Evolutionary conservation across 2,888 invertebrate species (phyloP).

Genomic region (Melanophora roralis): DNA sequence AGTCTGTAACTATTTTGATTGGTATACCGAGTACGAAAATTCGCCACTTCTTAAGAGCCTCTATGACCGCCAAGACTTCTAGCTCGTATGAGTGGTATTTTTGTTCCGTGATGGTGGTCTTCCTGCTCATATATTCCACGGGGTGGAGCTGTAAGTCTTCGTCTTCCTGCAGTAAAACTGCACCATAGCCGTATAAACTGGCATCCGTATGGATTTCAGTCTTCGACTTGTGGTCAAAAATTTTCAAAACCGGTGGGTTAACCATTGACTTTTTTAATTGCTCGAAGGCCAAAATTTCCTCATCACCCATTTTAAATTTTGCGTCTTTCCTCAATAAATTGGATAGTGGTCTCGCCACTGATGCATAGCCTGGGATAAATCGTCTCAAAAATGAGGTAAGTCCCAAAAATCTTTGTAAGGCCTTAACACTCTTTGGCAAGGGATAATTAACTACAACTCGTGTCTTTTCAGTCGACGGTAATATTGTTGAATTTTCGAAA

Average conservation of each 20-base stretch:
- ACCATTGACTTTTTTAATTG: constrained; percentile 5
- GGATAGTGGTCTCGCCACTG: neutral
- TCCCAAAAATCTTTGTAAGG: neutral
- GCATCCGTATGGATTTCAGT: constrained; percentile 51
- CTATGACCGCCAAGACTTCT: constrained; percentile 33
- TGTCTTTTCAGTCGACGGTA: constrained; percentile 1
- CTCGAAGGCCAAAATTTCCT: constrained; percentile 43
- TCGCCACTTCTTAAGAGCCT: constrained; percentile 39
- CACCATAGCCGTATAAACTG: constrained; percentile 49
- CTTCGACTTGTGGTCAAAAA: neutral
- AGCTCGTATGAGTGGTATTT: too few relatives aligned
- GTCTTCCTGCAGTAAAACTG: constrained; percentile 47
- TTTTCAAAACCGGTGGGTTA: too few relatives aligned
- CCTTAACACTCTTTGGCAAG: neutral
- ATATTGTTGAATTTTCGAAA: constrained; percentile 13
- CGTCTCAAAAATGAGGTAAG: too few relatives aligned
- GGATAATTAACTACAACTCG: constrained; percentile 35
- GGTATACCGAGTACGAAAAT: constrained; percentile 32
- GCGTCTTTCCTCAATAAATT: constrained; percentile 49
- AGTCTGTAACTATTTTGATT: constrained; percentile 47
- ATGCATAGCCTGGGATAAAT: neutral
- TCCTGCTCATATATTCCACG: constrained; percentile 51
- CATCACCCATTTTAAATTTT: constrained; percentile 61
- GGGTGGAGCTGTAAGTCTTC: constrained; percentile 46
- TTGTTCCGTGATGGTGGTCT: constrained; percentile 13